Percentiles rank a stretch among this genome's conserved stretches.
Conservation (phyloP, 2,113 vertebrate genomes). For the Pseudolaguvia tuberculata region DNA sequence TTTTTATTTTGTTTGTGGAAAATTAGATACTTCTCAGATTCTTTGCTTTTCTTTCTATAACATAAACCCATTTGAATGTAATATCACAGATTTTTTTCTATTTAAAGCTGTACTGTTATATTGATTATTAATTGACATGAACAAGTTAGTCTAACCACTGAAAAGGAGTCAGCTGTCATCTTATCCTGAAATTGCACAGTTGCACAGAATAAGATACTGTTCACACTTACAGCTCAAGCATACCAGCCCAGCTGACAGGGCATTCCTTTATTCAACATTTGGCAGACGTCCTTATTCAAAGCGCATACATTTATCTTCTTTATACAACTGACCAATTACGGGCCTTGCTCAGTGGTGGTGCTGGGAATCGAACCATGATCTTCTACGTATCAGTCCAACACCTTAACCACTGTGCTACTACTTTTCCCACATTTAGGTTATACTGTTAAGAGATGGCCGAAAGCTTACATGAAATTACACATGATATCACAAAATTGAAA, state of each 20-base stretch:
- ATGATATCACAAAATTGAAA: too few species aligned
- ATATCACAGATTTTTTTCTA: neutral
- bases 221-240: neutral
- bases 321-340: too few species aligned
- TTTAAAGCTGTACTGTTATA: conserved; percentile 10
- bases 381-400: too few species aligned
- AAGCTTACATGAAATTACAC: neutral
- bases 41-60: conserved; percentile 2
- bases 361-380: too few species aligned
- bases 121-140: conserved; percentile 5
- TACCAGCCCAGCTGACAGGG: neutral
- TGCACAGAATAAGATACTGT: neutral
- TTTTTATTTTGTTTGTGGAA: neutral
- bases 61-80: conserved; percentile 3
- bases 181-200: conserved; percentile 17
- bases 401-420: too few species aligned
- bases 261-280: neutral
- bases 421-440: too few species aligned
- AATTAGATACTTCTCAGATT: neutral
- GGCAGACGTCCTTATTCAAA: too few species aligned
- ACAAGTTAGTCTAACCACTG: neutral
- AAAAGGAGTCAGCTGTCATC: neutral
- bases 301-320: too few species aligned
- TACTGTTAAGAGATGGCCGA: too few species aligned
- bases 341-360: too few species aligned